A percentile compares a stretch with the other conserved stretches of the same genome.
These are phyloP conservation scores for Drosophila rellima DNA, from an alignment of 2,888 invertebrate species.

Conservation along the genomic window DNA sequence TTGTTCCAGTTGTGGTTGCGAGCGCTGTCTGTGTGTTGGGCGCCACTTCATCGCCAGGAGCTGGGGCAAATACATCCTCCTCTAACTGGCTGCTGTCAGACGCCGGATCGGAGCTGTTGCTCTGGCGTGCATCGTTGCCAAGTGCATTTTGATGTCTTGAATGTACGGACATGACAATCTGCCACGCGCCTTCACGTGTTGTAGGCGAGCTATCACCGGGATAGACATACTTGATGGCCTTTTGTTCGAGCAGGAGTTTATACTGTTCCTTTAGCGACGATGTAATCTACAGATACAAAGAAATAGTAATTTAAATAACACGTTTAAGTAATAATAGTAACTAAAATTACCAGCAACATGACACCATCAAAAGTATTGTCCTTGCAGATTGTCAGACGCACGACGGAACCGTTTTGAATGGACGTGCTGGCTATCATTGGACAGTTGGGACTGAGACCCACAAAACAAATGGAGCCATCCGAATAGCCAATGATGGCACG, in stretches of 20 bases:
- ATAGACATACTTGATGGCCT: slow-evolving; percentile 91
- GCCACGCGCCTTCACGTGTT: slow-evolving; percentile 84
- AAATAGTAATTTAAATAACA: no score
- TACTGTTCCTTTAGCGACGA: slow-evolving; percentile 91
- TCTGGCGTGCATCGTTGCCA: slow-evolving; percentile 61
- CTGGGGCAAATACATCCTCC: slow-evolving; percentile 80
- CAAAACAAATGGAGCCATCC: slow-evolving; percentile 87
- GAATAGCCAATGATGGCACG: slow-evolving; percentile 91
- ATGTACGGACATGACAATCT: slow-evolving; percentile 85
- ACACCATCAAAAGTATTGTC: slow-evolving; percentile 88
- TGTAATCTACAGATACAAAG: slow-evolving; percentile 88
- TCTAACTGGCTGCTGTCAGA: slow-evolving; percentile 82
- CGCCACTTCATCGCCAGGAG: slow-evolving; percentile 64
- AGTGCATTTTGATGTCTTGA: slow-evolving; percentile 49
- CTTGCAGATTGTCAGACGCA: slow-evolving; percentile 87
- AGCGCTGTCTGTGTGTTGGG: slow-evolving; percentile 43
- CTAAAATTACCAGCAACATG: slow-evolving; percentile 84
- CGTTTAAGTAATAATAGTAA: no score
- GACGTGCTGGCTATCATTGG: slow-evolving; percentile 86
- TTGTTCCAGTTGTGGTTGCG: slow-evolving; percentile 4
- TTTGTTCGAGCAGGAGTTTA: slow-evolving; percentile 93
- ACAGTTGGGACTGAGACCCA: slow-evolving; percentile 85
- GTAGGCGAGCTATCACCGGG: slow-evolving; percentile 86
- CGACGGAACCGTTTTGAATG: slow-evolving; percentile 84
- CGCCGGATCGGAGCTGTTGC: slow-evolving; percentile 83